A percentile compares a stretch with the other conserved stretches of the same genome.
These are phyloP conservation scores for Lymantria dispar DNA, from an alignment of 2,888 invertebrate species.

Conservation along the genomic window DNA sequence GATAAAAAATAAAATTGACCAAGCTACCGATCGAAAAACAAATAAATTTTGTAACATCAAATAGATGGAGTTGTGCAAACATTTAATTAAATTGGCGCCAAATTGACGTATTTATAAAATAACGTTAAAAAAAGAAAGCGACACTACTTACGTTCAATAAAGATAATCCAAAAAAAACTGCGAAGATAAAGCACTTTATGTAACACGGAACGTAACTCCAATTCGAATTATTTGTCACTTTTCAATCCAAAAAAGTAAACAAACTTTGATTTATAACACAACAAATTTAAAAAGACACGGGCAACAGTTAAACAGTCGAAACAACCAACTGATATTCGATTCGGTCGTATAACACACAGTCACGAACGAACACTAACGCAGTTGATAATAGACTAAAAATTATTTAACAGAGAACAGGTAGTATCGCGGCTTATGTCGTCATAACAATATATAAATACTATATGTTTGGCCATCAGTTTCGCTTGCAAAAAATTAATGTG, in stretches of 20 bases:
- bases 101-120: too few relatives aligned
- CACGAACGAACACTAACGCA: conserved; percentile 5
- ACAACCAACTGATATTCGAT: neutral
- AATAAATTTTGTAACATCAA: neutral
- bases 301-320: neutral
- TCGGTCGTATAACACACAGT: neutral
- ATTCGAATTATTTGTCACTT: conserved; percentile 1
- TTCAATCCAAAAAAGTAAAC: neutral
- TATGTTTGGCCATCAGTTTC: too few relatives aligned
- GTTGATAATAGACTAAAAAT: conserved; percentile 2
- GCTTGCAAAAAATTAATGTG: too few relatives aligned
- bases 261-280: neutral
- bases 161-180: neutral
- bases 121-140: neutral
- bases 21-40: neutral
- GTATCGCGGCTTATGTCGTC: neutral
- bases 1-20: neutral
- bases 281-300: neutral
- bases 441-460: neutral
- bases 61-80: neutral
- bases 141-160: neutral
- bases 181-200: neutral
- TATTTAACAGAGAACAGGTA: neutral
- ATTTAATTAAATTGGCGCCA: neutral
- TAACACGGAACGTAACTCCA: neutral